Evolutionary conservation across 1,140 invertebrate genomes (phyloP).

Genomic region (Belonocnema kinseyi): DNA sequence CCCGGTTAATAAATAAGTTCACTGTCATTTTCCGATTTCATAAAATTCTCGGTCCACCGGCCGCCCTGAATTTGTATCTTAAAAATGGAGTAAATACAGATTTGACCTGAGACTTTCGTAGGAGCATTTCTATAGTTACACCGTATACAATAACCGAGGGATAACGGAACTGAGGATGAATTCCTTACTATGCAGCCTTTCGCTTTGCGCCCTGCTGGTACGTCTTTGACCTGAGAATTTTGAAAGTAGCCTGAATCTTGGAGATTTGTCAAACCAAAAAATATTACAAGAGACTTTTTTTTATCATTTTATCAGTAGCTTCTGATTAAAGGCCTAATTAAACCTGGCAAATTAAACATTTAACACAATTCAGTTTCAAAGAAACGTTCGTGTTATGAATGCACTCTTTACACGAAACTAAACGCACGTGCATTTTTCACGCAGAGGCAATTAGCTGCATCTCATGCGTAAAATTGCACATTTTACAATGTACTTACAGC

Average conservation of each 20-base stretch:
- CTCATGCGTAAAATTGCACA: conserved; percentile 13
- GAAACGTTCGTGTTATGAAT: not conserved
- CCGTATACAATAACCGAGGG: conserved; percentile 20
- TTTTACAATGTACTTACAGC: conserved; percentile 12
- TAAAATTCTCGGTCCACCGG: no score
- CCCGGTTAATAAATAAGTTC: no score
- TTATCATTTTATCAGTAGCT: no score
- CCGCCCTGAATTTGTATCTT: not conserved
- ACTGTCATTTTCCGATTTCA: no score
- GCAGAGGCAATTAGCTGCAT: conserved; percentile 13
- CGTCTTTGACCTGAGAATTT: conserved; percentile 24
- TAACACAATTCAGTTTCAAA: not conserved
- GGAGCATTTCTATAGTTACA: conserved; percentile 16
- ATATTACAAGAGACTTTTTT: no score
- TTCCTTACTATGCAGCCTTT: conserved; percentile 10
- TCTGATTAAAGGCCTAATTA: no score
- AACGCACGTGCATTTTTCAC: conserved; percentile 26
- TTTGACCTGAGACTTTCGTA: conserved; percentile 1
- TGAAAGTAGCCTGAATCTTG: not conserved
- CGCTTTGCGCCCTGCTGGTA: conserved; percentile 24
- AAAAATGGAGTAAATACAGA: not conserved
- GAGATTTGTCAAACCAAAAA: not conserved
- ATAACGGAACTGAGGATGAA: conserved; percentile 28
- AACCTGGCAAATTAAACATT: no score
- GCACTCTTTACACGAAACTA: not conserved